Conservation (phyloP, 2,888 invertebrate genomes). For the Drosophila melanosoma region DNA sequence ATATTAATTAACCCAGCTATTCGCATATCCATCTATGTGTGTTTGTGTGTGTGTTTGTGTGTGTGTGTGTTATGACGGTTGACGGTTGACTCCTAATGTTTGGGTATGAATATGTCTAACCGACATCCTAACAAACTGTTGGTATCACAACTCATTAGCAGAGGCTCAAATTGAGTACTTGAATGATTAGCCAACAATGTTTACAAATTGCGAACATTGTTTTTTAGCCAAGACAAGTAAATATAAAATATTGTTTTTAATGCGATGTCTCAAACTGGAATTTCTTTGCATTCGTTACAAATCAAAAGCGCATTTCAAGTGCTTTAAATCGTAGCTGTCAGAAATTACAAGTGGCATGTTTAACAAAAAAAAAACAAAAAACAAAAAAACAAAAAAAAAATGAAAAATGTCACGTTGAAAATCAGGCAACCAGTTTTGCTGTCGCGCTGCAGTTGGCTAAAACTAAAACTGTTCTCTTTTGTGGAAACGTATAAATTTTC, state of each 20-base stretch:
- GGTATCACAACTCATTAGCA: conserved; percentile 33
- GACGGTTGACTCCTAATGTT: conserved; percentile 1
- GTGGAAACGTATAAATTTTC: conserved; percentile 79
- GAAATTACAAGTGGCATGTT: conserved; percentile 9
- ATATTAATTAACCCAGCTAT: conserved; percentile 72
- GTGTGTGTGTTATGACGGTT: neutral
- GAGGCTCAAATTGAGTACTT: conserved; percentile 2
- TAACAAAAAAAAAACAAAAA: too few species aligned
- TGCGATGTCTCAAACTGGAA: neutral
- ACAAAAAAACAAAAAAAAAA: neutral
- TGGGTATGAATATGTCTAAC: conserved; percentile 6
- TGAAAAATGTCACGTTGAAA: conserved; percentile 15
- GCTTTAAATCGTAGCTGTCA: conserved; percentile 6
- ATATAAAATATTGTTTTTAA: neutral
- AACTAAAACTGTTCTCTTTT: conserved; percentile 69
- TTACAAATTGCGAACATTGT: neutral
- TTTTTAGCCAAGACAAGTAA: neutral
- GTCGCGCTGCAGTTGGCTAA: conserved; percentile 40
- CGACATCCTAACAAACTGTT: conserved; percentile 30
- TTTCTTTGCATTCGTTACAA: neutral
- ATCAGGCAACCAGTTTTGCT: conserved; percentile 27
- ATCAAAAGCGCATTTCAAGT: conserved; percentile 6
- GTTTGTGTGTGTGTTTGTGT: too few species aligned
- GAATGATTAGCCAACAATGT: conserved; percentile 1
- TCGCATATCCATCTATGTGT: conserved; percentile 4